Percentiles rank a stretch among this genome's conserved stretches.
phyloP scores from a whole-genome alignment of 2,797 vertebrate species.

The Phataginus tricuspis region DNA sequence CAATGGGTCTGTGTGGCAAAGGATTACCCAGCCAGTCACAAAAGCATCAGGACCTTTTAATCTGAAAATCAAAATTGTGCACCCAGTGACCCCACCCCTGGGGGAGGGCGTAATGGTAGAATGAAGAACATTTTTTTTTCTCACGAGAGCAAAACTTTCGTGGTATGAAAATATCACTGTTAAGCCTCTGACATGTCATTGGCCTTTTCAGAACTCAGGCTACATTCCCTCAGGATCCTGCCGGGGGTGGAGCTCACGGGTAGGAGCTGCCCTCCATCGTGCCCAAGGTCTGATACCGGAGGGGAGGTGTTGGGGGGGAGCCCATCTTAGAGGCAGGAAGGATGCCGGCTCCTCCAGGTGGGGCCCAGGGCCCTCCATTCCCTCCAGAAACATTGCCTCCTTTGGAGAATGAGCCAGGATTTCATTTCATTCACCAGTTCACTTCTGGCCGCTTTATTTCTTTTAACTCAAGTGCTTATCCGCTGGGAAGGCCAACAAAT shows the following conservation, averaged over 20 bases:
- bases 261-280: not conserved
- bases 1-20: constrained; percentile 81
- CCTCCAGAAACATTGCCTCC: not conserved
- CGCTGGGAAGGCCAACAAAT: not conserved
- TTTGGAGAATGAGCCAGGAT: not conserved
- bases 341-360: not conserved
- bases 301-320: too few relatives aligned
- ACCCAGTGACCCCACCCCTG: constrained; percentile 62
- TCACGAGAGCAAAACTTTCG: constrained; percentile 24
- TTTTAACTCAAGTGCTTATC: not conserved
- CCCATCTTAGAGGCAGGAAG: not conserved
- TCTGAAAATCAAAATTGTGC: constrained; percentile 65
- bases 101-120: constrained; percentile 27
- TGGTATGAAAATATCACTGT: constrained; percentile 44
- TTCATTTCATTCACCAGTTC: not conserved
- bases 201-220: not conserved
- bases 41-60: constrained; percentile 76
- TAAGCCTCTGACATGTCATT: not conserved
- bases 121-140: constrained; percentile 59
- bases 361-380: not conserved
- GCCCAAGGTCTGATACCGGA: not conserved
- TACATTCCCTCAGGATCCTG: constrained; percentile 27
- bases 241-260: constrained; percentile 5
- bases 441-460: not conserved
- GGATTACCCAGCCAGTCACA: constrained; percentile 81